A percentile compares a stretch with the other conserved stretches of the same genome.
Evolutionary conservation across 1,140 invertebrate species (phyloP).

Genomic region (Mya arenaria): DNA sequence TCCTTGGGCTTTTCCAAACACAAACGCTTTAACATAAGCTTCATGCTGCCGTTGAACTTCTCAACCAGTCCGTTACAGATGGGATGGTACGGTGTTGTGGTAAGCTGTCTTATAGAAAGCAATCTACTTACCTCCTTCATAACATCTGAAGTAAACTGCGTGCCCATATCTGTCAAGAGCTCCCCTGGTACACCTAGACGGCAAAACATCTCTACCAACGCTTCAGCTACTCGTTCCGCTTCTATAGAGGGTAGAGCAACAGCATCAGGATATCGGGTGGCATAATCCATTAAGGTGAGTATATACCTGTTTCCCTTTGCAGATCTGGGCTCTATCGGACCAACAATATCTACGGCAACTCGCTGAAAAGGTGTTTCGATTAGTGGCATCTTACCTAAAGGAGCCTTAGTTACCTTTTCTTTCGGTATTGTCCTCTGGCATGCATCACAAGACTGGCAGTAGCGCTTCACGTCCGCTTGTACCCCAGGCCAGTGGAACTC

Average conservation of each 20-base stretch:
- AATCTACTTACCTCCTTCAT: slow-evolving; percentile 57
- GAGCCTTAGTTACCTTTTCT: slow-evolving; percentile 31
- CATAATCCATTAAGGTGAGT: slow-evolving; percentile 38
- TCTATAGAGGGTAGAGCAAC: slow-evolving; percentile 40
- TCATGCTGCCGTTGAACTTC: slow-evolving; percentile 53
- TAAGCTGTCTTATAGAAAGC: slow-evolving; percentile 54
- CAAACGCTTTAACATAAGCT: slow-evolving; percentile 55
- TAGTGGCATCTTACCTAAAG: slow-evolving; percentile 43
- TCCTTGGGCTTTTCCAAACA: slow-evolving; percentile 53
- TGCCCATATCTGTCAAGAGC: slow-evolving; percentile 47
- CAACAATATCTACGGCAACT: slow-evolving; percentile 32
- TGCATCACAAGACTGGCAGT: slow-evolving; percentile 49
- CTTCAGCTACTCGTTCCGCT: slow-evolving; percentile 48
- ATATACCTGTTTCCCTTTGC: slow-evolving; percentile 36
- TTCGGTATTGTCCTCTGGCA: slow-evolving; percentile 41
- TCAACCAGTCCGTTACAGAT: slow-evolving; percentile 56
- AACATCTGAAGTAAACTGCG: slow-evolving; percentile 59
- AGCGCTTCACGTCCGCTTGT: slow-evolving; percentile 14
- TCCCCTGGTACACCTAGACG: slow-evolving; percentile 77
- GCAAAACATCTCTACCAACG: slow-evolving; percentile 69
- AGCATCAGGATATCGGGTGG: slow-evolving; percentile 53
- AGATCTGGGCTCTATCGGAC: neutral
- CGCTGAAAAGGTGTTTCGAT: slow-evolving; percentile 45
- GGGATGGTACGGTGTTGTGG: slow-evolving; percentile 59
- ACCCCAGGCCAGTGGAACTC: slow-evolving; percentile 49